Conservation (phyloP, 1,140 invertebrate species). For the Cotesia glomerata region DNA sequence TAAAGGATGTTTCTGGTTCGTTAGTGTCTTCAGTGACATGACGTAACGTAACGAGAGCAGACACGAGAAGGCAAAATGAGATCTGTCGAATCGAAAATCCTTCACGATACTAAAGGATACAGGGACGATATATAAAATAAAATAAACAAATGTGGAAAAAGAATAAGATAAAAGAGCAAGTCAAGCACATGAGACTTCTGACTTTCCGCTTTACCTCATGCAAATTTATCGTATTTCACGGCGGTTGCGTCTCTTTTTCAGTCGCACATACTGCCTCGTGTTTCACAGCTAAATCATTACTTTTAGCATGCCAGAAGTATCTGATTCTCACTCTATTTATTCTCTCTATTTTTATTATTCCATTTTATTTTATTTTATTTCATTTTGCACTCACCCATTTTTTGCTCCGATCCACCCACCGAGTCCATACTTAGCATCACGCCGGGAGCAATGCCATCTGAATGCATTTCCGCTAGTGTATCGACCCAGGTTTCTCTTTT, state of each 20-base stretch:
- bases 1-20: slow-evolving; percentile 2
- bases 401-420: neutral
- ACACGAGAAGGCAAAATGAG: neutral
- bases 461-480: slow-evolving; percentile 27
- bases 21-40: neutral
- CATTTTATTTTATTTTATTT: neutral
- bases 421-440: neutral
- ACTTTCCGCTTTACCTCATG: neutral
- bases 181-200: neutral
- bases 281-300: slow-evolving; percentile 7
- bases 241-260: neutral
- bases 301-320: slow-evolving; percentile 4
- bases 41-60: slow-evolving; percentile 10
- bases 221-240: slow-evolving; percentile 18
- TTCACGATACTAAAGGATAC: neutral
- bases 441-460: slow-evolving; percentile 15
- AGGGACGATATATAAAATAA: neutral
- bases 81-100: slow-evolving; percentile 16
- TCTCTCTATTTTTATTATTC: neutral
- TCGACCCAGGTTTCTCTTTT: slow-evolving; percentile 11
- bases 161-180: neutral
- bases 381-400: neutral
- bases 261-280: neutral
- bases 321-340: slow-evolving; percentile 7
- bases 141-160: neutral